Percentiles rank a stretch among this genome's conserved stretches.
phyloP scores from a whole-genome alignment of 2,113 vertebrate genomes.

The Peromyscus californicus region DNA sequence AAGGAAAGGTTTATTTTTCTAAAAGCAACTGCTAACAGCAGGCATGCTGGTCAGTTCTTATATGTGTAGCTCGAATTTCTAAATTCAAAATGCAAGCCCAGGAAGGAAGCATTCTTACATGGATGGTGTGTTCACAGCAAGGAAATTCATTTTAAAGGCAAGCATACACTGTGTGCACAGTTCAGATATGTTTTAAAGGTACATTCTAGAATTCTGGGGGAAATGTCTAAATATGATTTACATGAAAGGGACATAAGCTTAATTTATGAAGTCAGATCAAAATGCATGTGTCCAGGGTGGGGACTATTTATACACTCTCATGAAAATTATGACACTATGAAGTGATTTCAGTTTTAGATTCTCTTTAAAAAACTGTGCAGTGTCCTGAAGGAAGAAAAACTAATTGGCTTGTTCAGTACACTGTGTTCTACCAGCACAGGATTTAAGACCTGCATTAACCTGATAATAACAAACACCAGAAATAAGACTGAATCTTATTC shows the following conservation, averaged over 20 bases:
- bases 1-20: constrained; percentile 73
- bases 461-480: background rate
- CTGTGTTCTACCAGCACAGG: background rate
- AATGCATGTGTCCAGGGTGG: background rate
- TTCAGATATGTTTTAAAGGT: background rate
- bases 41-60: constrained; percentile 54
- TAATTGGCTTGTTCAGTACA: background rate
- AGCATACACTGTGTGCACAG: background rate
- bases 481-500: background rate
- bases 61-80: constrained; percentile 15
- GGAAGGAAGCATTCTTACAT: constrained; percentile 34
- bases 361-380: background rate
- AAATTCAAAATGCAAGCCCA: constrained; percentile 50
- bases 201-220: background rate
- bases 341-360: background rate
- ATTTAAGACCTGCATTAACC: background rate
- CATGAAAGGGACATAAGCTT: constrained; percentile 31
- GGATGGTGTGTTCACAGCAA: constrained; percentile 36
- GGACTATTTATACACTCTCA: background rate
- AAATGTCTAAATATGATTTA: background rate
- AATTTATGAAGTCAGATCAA: background rate
- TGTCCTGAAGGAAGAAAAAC: background rate
- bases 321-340: background rate
- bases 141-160: constrained; percentile 32
- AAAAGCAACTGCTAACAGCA: constrained; percentile 70